Base-by-base conservation (phyloP, 2,888 invertebrate genomes). In the Anodontia alba region DNA sequence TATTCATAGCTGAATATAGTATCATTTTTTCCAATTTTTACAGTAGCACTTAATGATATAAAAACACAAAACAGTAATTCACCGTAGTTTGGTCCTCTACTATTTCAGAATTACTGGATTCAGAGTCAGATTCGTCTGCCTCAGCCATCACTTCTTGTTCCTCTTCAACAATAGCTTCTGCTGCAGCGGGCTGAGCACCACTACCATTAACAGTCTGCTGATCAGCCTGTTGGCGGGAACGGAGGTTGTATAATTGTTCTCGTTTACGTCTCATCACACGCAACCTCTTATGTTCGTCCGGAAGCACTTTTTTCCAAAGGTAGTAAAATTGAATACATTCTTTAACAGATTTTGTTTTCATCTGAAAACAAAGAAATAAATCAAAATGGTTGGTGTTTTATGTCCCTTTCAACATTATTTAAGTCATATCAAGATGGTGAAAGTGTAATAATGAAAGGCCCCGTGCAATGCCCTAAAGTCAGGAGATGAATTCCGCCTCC, bases 231-330 rank as follows among this genome's bases (percentile, higher is more conserved):
- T 88, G 83, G 7, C 89, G 88, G 8, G 94, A 93, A n/a, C 94
- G 86, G 54, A 94, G 88, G 76, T 93, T 94, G 88, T 94, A 94
- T 29, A 91, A 90, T 75, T 93, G 90, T 74, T 96, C 96, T 89
- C 95, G 93, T 92, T 95, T 95, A 94, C 96, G 96, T 90, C 96
- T 96, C 91, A 97, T 95, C 81, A 96, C 95, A 90, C 97, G 96
- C 87, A 97, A 95, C 76, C 96, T 96, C 95, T 97, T 97, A 95
- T 98, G 98, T 89, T 96, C 96, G 94, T 99, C 98, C 89, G 97
- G 97, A 92, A 98, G 98, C 43, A 98, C 96, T 95, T 99, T 99
- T 95, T 99, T 99, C 99, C 99, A 99, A 93, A 99, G 96, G 95
- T 99, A 99, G 95, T 99, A 99, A 95, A 99, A 99, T 95, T 99